Conservation (phyloP, 2,113 vertebrate species). For the Numida meleagris region DNA sequence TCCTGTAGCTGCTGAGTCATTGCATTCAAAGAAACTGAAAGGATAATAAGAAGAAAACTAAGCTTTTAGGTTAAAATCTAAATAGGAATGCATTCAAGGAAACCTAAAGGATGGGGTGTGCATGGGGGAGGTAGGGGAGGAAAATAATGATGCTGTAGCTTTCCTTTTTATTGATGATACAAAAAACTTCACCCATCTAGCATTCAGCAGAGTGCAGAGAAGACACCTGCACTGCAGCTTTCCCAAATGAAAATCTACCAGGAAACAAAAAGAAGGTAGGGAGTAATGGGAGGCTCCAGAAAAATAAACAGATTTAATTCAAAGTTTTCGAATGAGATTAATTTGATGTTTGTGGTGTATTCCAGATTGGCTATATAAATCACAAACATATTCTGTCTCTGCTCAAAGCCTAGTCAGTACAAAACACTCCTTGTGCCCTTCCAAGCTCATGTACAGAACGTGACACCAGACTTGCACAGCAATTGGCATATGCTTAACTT, state of each 20-base stretch:
- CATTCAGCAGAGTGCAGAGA: neutral
- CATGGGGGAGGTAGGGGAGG: neutral
- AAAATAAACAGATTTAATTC: constrained; percentile 40
- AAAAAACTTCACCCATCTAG: neutral
- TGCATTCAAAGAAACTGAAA: constrained; percentile 63
- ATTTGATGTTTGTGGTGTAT: neutral
- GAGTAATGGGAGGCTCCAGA: constrained; percentile 32
- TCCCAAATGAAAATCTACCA: constrained; percentile 30
- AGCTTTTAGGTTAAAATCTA: neutral
- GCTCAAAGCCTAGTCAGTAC: neutral
- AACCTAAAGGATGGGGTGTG: neutral
- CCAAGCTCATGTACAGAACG: neutral
- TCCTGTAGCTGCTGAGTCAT: constrained; percentile 91
- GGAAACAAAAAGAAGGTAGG: constrained; percentile 54
- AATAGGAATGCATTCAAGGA: neutral
- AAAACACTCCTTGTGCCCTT: neutral
- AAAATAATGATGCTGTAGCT: neutral
- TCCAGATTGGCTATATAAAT: neutral
- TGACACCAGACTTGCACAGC: neutral
- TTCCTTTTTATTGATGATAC: neutral
- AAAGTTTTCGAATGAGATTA: constrained; percentile 56
- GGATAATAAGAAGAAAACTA: neutral
- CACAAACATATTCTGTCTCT: neutral
- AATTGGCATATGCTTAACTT: neutral
- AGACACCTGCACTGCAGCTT: neutral